Conservation (phyloP, 2,113 vertebrate species). For the Anguilla japonica region DNA sequence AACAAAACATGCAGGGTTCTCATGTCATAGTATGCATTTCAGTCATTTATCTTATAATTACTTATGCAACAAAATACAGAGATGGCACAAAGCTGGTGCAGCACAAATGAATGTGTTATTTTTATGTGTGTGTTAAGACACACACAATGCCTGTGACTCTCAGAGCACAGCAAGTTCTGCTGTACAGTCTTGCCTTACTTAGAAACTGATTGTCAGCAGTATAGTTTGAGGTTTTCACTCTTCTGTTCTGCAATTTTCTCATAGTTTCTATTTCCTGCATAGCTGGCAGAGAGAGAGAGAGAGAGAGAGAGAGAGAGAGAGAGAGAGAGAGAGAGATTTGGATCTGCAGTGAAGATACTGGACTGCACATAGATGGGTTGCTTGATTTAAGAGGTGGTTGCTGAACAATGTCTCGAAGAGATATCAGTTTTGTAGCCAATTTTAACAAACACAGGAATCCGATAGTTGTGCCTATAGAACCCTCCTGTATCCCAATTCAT, state of each 20-base stretch:
- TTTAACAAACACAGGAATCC: neutral
- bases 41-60: neutral
- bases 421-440: neutral
- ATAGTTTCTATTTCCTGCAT: slow-evolving; percentile 8
- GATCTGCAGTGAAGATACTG: neutral
- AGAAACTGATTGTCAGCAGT: neutral
- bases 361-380: neutral
- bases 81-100: neutral
- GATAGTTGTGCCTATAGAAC: neutral
- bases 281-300: neutral
- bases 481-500: neutral
- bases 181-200: neutral
- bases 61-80: neutral
- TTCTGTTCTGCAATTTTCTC: neutral
- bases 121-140: neutral
- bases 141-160: neutral
- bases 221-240: slow-evolving; percentile 7
- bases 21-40: neutral
- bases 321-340: neutral
- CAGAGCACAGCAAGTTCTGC: neutral
- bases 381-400: neutral
- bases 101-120: neutral
- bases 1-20: neutral
- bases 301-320: no score
- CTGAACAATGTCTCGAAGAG: neutral